Evolutionary conservation across 2,113 vertebrate species (phyloP), one percentile per base, ranked within the genome.

Genomic region (Syrrhaptes paradoxus): DNA sequence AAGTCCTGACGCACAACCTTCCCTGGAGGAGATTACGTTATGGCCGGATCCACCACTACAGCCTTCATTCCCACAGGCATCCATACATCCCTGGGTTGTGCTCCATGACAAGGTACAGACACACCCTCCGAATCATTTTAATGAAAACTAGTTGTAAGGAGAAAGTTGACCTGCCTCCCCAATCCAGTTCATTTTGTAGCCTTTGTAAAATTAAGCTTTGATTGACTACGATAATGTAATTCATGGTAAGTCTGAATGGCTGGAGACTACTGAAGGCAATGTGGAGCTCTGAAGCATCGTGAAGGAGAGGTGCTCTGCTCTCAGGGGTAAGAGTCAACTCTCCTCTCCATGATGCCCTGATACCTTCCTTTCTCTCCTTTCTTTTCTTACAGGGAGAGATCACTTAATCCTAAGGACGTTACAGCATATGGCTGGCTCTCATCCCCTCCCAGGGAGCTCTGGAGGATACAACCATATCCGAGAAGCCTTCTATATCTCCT

Each of bases 11-110:
- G 46, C 70, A 95, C 80, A 93, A 3, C 73, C 9, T 48, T 43
- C 80, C 96, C 88, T 2, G 6, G 31, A 96, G 92, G 79, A 92
- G 92, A 21, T 93, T 79, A 83, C 3, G 3, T 51, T 83, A 90
- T 11, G 1, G 87, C 91, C 15, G 0, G 59, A 94, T 95, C 85
- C 76, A 70, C 79, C 0, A 0, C 88, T 88, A 3, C 72, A 93
- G 90, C 83, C 83, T 74, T 49, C 86, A 78, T 95, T 96, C 95
- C 93, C 95, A 96, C 67, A 89, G 90, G 88, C 76, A 70, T 49
- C 68, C 17, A 4, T 86, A 83, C 26, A 1, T 59, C 61, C 86
- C 55, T 22, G 67, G 10, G 59, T 28, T 87, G 46, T 1, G 4
- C 80, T 93, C 80, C 76, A 5, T 28, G 89, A 89, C 93, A 93